These are phyloP conservation scores for Unio delphinus DNA, from an alignment of 2,888 invertebrate species.

Conservation along the genomic window DNA sequence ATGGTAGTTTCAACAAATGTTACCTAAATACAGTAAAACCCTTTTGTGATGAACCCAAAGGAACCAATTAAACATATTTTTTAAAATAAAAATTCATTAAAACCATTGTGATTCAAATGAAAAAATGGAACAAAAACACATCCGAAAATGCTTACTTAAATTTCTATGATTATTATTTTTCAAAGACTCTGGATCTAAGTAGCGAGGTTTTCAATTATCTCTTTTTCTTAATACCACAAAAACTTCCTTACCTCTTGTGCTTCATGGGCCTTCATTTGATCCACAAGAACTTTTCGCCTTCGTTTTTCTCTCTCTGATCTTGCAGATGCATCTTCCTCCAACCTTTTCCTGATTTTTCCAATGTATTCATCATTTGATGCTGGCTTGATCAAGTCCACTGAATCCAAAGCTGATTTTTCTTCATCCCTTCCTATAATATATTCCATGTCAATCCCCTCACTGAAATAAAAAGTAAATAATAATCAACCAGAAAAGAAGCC, in stretches of 20 bases:
- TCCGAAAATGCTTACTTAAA: neutral
- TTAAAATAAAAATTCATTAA: no score
- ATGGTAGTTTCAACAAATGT: no score
- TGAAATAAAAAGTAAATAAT: slow-evolving; percentile 16
- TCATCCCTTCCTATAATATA: slow-evolving; percentile 53
- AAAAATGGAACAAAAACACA: neutral
- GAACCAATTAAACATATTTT: no score
- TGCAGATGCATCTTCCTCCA: slow-evolving; percentile 70
- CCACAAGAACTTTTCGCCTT: slow-evolving; percentile 69
- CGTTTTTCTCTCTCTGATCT: slow-evolving; percentile 69
- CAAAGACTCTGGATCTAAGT: no score
- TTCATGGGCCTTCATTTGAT: slow-evolving; percentile 69
- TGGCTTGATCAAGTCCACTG: slow-evolving; percentile 60
- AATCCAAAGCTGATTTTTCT: slow-evolving; percentile 45
- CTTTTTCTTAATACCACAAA: neutral
- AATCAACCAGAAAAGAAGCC: no score
- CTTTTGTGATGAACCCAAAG: no score
- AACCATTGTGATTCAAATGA: no score
- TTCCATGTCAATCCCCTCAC: slow-evolving; percentile 55
- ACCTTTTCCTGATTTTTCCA: slow-evolving; percentile 65
- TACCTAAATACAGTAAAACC: no score
- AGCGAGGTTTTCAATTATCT: neutral
- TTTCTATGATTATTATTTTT: no score
- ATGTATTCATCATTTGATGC: slow-evolving; percentile 68
- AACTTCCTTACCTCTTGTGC: slow-evolving; percentile 62